Conservation (phyloP, 2,113 vertebrate genomes). For the Steatornis caripensis region DNA sequence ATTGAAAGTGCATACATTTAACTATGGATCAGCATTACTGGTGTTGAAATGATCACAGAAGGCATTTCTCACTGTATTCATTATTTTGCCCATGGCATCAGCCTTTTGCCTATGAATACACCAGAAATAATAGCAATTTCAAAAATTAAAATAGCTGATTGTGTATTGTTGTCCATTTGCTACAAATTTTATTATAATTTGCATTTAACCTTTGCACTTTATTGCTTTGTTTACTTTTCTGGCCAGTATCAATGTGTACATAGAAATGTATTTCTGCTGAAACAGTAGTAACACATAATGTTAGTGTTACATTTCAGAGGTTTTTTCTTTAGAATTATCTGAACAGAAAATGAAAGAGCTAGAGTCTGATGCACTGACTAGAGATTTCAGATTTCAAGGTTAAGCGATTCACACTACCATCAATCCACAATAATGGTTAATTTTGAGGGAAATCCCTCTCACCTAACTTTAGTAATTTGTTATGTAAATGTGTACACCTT, state of each 20-base stretch:
- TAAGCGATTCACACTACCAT: background rate
- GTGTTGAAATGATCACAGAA: background rate
- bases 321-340: background rate
- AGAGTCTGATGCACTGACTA: background rate
- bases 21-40: background rate
- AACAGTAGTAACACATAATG: background rate
- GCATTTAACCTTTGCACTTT: background rate
- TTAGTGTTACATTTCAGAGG: background rate
- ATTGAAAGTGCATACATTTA: background rate
- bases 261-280: background rate
- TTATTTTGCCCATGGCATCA: background rate
- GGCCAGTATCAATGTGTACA: background rate
- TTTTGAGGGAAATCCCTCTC: background rate
- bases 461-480: background rate
- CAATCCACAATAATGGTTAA: background rate
- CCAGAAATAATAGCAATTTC: background rate
- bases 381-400: background rate
- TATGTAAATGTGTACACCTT: background rate
- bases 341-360: background rate
- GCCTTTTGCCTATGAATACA: background rate
- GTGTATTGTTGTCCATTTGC: background rate
- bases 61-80: background rate
- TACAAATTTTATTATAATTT: background rate
- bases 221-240: background rate
- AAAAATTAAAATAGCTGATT: background rate